Percentiles rank a stretch among this genome's conserved stretches.
Evolutionary conservation across 2,888 invertebrate species (phyloP).

Genomic region (Callyntrura sp.): DNA sequence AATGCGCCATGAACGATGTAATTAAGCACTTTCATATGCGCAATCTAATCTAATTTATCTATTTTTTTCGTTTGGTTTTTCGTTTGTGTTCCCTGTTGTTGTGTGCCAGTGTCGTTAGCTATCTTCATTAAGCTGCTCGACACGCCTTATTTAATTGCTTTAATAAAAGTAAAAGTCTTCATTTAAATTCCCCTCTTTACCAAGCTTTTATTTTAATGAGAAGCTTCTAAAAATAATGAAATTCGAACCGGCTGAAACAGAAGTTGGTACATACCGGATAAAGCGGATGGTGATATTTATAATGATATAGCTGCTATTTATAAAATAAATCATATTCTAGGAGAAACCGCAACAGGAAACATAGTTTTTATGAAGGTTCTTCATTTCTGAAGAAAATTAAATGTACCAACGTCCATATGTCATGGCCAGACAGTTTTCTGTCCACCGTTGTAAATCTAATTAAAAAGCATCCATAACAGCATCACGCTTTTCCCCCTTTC

Average conservation of each 20-base stretch:
- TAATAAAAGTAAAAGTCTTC: conserved; percentile 31
- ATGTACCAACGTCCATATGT: conserved; percentile 20
- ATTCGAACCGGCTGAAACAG: too few species aligned
- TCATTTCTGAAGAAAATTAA: conserved; percentile 28
- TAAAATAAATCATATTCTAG: too few species aligned
- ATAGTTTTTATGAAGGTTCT: conserved; percentile 45
- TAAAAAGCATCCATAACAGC: not conserved
- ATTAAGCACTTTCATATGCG: conserved; percentile 43
- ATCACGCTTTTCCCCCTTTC: not conserved
- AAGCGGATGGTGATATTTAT: not conserved
- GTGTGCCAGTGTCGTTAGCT: not conserved
- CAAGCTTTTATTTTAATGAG: conserved; percentile 36
- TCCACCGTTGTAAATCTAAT: conserved; percentile 31
- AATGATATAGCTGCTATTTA: not conserved
- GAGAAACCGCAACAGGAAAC: not conserved
- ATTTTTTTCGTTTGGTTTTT: not conserved
- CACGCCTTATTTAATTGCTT: conserved; percentile 21
- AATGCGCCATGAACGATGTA: conserved; percentile 60
- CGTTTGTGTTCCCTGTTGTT: too few species aligned
- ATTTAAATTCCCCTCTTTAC: not conserved
- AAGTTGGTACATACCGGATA: too few species aligned
- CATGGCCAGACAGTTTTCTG: not conserved
- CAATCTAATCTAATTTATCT: conserved; percentile 43
- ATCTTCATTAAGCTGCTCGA: not conserved
- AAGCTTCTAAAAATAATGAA: not conserved